Conservation (phyloP, 2,888 invertebrate genomes). For the Sipha maydis region DNA sequence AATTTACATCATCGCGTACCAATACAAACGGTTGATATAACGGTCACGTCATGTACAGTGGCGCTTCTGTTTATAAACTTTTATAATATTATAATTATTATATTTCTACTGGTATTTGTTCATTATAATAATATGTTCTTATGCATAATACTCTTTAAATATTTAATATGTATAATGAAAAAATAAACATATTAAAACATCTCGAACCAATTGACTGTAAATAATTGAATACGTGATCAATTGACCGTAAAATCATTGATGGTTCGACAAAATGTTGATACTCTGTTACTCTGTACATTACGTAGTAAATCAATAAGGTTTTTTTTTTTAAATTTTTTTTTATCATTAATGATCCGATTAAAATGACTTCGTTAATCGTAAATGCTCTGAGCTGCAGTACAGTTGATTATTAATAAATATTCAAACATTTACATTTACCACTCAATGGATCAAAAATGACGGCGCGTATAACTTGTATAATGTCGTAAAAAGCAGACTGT, state of each 20-base stretch:
- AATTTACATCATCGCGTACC: too few species aligned
- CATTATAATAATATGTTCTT: not conserved
- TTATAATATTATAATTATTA: not conserved
- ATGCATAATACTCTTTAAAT: not conserved
- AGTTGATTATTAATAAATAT: not conserved
- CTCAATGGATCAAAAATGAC: too few species aligned
- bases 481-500: too few species aligned
- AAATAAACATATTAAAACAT: not conserved
- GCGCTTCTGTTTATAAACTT: not conserved
- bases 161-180: not conserved
- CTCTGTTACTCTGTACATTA: not conserved
- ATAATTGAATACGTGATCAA: slow-evolving; percentile 1
- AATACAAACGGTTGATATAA: too few species aligned
- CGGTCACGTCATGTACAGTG: too few species aligned
- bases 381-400: not conserved
- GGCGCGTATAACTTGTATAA: too few species aligned
- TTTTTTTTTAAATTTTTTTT: not conserved
- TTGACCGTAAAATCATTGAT: not conserved
- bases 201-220: not conserved
- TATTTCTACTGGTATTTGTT: not conserved
- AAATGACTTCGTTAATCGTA: not conserved
- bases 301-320: not conserved
- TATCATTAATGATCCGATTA: not conserved
- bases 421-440: too few species aligned
- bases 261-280: not conserved